Evolutionary conservation across 2,113 vertebrate genomes (phyloP).

Genomic region (Centrocercus urophasianus): DNA sequence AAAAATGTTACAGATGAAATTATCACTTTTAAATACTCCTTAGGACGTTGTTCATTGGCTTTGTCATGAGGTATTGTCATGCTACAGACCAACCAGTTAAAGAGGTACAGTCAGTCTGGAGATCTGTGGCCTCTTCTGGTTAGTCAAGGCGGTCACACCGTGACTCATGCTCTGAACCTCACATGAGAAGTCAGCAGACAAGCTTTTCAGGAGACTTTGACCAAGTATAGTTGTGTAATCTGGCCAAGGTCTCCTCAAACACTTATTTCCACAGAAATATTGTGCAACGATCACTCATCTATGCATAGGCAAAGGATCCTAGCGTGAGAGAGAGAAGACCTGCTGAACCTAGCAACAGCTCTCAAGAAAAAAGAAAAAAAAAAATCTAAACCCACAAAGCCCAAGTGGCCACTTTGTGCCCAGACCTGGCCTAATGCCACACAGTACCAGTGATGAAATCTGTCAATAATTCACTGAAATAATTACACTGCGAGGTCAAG

Average conservation of each 20-base stretch:
- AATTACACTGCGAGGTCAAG: neutral
- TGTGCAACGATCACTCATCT: neutral
- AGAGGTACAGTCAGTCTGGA: neutral
- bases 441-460: neutral
- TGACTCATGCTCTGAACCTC: neutral
- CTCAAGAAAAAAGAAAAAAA: neutral
- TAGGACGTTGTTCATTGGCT: neutral
- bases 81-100: neutral
- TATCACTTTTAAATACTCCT: neutral
- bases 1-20: neutral
- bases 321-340: neutral
- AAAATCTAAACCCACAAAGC: neutral
- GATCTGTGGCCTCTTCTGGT: neutral
- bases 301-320: neutral
- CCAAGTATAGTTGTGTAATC: constrained; percentile 33
- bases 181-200: constrained; percentile 43
- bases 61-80: neutral
- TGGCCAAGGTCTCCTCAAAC: neutral
- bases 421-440: neutral
- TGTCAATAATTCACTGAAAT: constrained; percentile 17
- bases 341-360: neutral
- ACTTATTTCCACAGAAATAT: neutral
- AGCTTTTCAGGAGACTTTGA: constrained; percentile 3
- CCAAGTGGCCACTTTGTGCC: rapidly evolving
- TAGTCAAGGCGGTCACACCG: neutral